A percentile compares a stretch with the other conserved stretches of the same genome.
phyloP scores from a whole-genome alignment of 92 coral and sea anemone species.

The Heliopora coerulea region DNA sequence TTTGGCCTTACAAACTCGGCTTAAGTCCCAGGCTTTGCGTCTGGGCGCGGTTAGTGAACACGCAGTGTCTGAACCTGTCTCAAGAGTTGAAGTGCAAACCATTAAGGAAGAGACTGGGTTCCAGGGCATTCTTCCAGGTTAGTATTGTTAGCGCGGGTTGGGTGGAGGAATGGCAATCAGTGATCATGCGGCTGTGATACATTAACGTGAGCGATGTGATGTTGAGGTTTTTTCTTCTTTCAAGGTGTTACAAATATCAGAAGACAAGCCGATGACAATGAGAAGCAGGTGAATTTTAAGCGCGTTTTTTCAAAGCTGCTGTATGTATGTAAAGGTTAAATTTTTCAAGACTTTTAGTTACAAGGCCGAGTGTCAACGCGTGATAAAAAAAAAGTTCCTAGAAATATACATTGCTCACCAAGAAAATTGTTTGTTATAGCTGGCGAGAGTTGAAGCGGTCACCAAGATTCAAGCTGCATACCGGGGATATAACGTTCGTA shows the following conservation, averaged over 20 bases:
- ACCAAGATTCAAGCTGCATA: constrained; percentile 94
- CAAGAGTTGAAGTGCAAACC: constrained; percentile 17
- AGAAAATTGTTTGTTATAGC: constrained; percentile 51
- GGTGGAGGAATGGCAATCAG: neutral
- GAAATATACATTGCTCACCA: no score
- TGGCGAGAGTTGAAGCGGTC: constrained; percentile 69
- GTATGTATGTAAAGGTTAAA: no score
- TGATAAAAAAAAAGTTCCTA: no score
- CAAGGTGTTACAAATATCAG: constrained; percentile 79
- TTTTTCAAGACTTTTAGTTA: no score
- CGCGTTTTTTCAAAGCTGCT: no score
- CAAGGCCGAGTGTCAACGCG: no score
- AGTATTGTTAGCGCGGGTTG: neutral
- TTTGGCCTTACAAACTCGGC: constrained; percentile 79
- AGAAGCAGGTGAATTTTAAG: constrained; percentile 65
- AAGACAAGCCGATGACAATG: constrained; percentile 88
- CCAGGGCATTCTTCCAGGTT: constrained; percentile 86
- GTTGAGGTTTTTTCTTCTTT: constrained; percentile 7
- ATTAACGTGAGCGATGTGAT: neutral
- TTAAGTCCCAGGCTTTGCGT: constrained; percentile 80
- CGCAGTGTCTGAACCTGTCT: constrained; percentile 27
- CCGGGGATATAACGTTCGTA: constrained; percentile 92
- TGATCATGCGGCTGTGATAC: neutral
- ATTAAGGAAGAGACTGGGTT: constrained; percentile 58
- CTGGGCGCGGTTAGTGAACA: constrained; percentile 62